Percentiles rank a stretch among this genome's conserved stretches.
Evolutionary conservation across 92 coral and sea anemone genomes (phyloP).

Genomic region (Montipora capitata): DNA sequence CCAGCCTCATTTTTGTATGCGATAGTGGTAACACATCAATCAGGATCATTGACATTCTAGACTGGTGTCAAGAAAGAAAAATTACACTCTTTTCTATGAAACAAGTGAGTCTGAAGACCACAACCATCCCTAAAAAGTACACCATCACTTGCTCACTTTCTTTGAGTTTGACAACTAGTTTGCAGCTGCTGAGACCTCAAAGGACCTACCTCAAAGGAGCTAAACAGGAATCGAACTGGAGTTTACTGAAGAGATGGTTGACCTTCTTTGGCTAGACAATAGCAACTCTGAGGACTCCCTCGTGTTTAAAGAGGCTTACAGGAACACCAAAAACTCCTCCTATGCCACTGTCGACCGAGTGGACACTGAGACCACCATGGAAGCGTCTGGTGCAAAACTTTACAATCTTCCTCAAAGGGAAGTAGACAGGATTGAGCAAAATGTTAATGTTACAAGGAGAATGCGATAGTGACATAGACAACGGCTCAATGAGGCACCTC

Average conservation of each 20-base stretch:
- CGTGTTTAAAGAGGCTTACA: constrained; percentile 70
- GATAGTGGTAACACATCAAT: constrained; percentile 66
- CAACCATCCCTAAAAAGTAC: constrained; percentile 46
- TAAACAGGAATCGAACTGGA: constrained; percentile 45
- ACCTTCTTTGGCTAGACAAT: constrained; percentile 64
- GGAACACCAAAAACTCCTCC: constrained; percentile 70
- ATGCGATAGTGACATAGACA: constrained; percentile 57
- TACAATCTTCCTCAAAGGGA: constrained; percentile 67
- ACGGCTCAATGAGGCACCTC: constrained; percentile 1
- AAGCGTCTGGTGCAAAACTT: constrained; percentile 40
- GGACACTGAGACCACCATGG: constrained; percentile 41
- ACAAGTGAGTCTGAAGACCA: constrained; percentile 21
- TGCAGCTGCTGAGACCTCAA: constrained; percentile 52
- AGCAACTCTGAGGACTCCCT: constrained; percentile 51
- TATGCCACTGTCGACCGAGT: constrained; percentile 52
- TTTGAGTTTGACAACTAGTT: constrained; percentile 33
- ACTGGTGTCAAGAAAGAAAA: constrained; percentile 54
- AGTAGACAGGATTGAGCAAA: constrained; percentile 63
- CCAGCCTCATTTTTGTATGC: constrained; percentile 61
- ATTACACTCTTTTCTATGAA: constrained; percentile 35
- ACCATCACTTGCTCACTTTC: constrained; percentile 60
- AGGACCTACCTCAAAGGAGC: background rate
- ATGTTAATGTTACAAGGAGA: constrained; percentile 58
- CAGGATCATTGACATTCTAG: constrained; percentile 67
- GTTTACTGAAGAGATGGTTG: constrained; percentile 53